phyloP scores from a whole-genome alignment of 1,140 invertebrate species.

The Sminthurides bifidus region DNA sequence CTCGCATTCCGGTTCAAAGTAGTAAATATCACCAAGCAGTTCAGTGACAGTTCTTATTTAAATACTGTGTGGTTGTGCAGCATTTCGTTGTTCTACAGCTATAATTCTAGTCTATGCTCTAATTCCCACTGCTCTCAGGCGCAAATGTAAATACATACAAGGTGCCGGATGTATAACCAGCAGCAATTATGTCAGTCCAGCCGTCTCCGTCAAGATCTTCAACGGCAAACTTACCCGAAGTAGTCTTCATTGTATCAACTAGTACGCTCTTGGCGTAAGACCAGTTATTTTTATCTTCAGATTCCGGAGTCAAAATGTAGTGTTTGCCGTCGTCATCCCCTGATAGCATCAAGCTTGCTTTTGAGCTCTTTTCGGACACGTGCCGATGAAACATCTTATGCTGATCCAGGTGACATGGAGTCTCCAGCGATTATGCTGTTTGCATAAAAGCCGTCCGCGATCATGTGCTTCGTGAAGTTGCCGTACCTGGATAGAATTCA shows the following conservation, averaged over 20 bases:
- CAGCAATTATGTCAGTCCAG: slow-evolving; percentile 36
- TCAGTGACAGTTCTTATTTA: too few relatives aligned
- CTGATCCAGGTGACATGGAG: slow-evolving; percentile 33
- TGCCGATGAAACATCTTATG: slow-evolving; percentile 33
- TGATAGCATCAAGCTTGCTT: slow-evolving; percentile 36
- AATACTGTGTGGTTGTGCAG: too few relatives aligned
- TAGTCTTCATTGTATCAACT: slow-evolving; percentile 22
- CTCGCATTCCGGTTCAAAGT: too few relatives aligned
- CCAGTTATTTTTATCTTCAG: slow-evolving; percentile 34
- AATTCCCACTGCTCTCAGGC: too few relatives aligned
- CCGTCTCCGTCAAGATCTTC: slow-evolving; percentile 37
- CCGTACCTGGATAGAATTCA: slow-evolving; percentile 20
- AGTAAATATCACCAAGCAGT: too few relatives aligned
- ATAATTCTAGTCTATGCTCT: too few relatives aligned
- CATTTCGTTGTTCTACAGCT: too few relatives aligned
- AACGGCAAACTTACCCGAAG: slow-evolving; percentile 30
- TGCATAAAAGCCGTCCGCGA: slow-evolving; percentile 35
- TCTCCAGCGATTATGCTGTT: slow-evolving; percentile 29
- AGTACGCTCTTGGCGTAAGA: slow-evolving; percentile 32
- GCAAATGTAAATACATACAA: slow-evolving; percentile 36
- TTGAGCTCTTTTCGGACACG: slow-evolving; percentile 29
- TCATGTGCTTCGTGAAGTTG: slow-evolving; percentile 31
- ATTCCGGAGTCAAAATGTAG: slow-evolving; percentile 34
- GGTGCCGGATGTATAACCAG: slow-evolving; percentile 33
- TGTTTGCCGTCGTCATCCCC: slow-evolving; percentile 38